Base-by-base conservation (phyloP, 1,140 invertebrate species). In the Drosophila parvula region DNA sequence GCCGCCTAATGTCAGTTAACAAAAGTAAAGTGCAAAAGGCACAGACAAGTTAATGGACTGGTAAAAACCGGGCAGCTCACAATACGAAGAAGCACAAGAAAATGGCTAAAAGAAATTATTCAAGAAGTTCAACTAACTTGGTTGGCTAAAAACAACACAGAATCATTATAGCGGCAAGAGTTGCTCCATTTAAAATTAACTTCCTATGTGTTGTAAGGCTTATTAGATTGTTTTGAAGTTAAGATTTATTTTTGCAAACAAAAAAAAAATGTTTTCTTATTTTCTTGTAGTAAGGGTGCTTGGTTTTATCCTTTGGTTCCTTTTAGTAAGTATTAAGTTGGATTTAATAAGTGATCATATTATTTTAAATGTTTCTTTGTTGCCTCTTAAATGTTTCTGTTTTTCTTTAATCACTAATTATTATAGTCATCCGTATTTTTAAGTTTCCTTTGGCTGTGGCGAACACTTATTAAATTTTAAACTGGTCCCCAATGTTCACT, bases 11-110 rank as follows among this genome's bases (percentile, higher is more conserved):
- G 83, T 83, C 83, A 79, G 83, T 76, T 57, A 44, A 27, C 36
- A 61, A 88, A 55, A 79, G 83, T 79, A 74, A 77, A 89, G 83
- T 89, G 83, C 83, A 86, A 86, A 86, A 89, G 83, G 67, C 84
- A 82, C 45, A 83, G 71, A 82, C 84, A 89, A 86, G 83, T 86
- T 86, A 86, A 86, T 86, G 82, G 82, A 86, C 65, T 83, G 83
- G 48, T 67, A 85, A 68, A 85, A 82, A 67, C 75, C 79, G 65
- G 67, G 60, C 57, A 32, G 43, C 64, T 58, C n/a, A 56, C 64
- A 41, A 48, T 44, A 38, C 36, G 28, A 30, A 47, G 58, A 67
- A 30, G 61, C 60, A 32, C 3, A 76, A 75, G 51, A 74, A 64
- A 56, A 74, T 28, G 18, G 38, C 16, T 18, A 64, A 44, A 75